phyloP scores from a whole-genome alignment of 1,140 invertebrate genomes.

The Proales similis region DNA sequence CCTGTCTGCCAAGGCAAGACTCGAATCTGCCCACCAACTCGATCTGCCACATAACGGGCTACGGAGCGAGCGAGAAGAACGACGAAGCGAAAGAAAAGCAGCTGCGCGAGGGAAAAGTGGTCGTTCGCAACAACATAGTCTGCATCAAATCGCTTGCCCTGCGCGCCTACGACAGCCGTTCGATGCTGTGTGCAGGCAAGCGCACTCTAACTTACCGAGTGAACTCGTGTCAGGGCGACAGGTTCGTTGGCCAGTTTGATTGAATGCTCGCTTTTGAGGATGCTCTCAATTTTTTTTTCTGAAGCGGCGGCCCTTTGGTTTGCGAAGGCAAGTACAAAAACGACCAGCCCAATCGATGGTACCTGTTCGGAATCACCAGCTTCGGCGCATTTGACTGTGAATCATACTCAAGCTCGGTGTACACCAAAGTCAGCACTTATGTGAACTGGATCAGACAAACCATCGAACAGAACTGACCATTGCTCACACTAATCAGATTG shows the following conservation, averaged over 20 bases:
- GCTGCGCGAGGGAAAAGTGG: slow-evolving; percentile 31
- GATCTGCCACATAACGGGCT: slow-evolving; percentile 35
- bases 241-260: too few species aligned
- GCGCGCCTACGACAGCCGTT: not conserved
- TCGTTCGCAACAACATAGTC: slow-evolving; percentile 20
- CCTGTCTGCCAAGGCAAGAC: slow-evolving; percentile 20
- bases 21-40: slow-evolving; percentile 24
- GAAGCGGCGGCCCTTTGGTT: slow-evolving; percentile 18
- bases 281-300: too few species aligned
- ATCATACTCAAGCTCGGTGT: slow-evolving; percentile 22
- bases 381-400: slow-evolving; percentile 33
- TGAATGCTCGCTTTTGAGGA: too few species aligned
- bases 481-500: not conserved
- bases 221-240: slow-evolving; percentile 30
- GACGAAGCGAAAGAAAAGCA: slow-evolving; percentile 10
- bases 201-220: slow-evolving; percentile 9
- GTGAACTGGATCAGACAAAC: slow-evolving; percentile 26
- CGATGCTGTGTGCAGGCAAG: slow-evolving; percentile 33
- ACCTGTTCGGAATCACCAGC: slow-evolving; percentile 32
- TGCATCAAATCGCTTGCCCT: slow-evolving; percentile 18
- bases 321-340: slow-evolving; percentile 27
- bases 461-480: not conserved
- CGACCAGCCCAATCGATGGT: slow-evolving; percentile 14
- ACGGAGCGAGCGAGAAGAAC: slow-evolving; percentile 1
- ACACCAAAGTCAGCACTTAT: slow-evolving; percentile 32